Percentiles rank a stretch among this genome's conserved stretches.
These are phyloP conservation scores for Anableps anableps DNA, from an alignment of 2,797 vertebrate species.

Conservation along the genomic window DNA sequence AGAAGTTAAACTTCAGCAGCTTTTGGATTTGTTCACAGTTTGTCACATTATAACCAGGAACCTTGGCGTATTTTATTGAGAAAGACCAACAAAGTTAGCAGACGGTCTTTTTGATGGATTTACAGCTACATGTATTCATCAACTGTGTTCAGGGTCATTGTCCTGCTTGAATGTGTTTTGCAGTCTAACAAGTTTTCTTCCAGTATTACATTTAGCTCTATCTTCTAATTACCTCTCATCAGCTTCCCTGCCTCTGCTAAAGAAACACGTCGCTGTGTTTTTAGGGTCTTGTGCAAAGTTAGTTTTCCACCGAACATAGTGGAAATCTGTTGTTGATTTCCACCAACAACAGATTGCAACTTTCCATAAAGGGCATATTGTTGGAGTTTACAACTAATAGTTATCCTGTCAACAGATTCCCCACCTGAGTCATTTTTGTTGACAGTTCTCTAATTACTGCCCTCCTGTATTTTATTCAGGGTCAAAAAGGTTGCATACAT, in stretches of 20 bases:
- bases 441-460: background rate
- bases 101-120: background rate
- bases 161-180: background rate
- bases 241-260: background rate
- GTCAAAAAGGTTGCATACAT: background rate
- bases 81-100: background rate
- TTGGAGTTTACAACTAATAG: too few species aligned
- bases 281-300: too few species aligned
- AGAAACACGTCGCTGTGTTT: background rate
- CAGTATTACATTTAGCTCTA: background rate
- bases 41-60: background rate
- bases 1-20: background rate
- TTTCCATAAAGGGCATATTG: too few species aligned
- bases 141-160: background rate
- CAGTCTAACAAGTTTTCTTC: background rate
- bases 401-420: too few species aligned
- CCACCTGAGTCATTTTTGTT: too few species aligned
- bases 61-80: background rate
- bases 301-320: background rate
- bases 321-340: too few species aligned
- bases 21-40: background rate
- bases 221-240: background rate
- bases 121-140: background rate
- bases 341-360: too few species aligned
- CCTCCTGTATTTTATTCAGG: background rate